Evolutionary conservation across 2,888 invertebrate genomes (phyloP), one percentile per base, ranked within the genome.

Genomic region (Polymixis lichenea): DNA sequence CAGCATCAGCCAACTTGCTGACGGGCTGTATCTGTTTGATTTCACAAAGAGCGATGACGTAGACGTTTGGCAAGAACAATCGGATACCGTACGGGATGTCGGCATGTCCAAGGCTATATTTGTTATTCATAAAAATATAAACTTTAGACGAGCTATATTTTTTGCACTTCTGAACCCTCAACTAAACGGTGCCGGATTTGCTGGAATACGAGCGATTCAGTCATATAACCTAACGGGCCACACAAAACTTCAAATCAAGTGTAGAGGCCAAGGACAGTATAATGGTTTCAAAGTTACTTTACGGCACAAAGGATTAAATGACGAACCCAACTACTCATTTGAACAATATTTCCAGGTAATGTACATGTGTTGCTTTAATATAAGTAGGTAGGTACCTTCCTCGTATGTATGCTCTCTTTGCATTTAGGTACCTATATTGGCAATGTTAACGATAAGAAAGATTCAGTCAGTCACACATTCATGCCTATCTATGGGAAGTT

Each of bases 151-250:
- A 89, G 98, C 97, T 0, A 94, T 98, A 87, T 97, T 98, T 86
- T 98, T 98, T 86, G 97, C 97, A 6, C 91, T 98, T 67, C 89
- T 98, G 38, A 97, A 97, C 89, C 97, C 98, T 7, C 97, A 97
- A 92, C 95, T 97, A 15, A 97, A 98, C 84, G 98, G 98, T 0
- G 98, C 98, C 38, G 97, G 97, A 2, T 98, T 98, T 90, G 97
- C 97, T 51, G 98, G 97, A 19, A 95, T 97, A 80, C 92, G 97
- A 80, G 96, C 95, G n/a, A 87, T 93, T 22, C 95, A 94, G 15
- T 89, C 93, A 38, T 95, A 97, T 75, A 92, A 98, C 89, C 92
- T 98, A 9, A 93, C 94, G 0, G 94, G 93, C 17, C 96, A 94
- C 84, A 93, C 94, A 0, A 95, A 95, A 81, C 90, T 98, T 32